A percentile compares a stretch with the other conserved stretches of the same genome.
Conservation (phyloP, 2,113 vertebrate genomes). For the Protomyctophum bolini region DNA sequence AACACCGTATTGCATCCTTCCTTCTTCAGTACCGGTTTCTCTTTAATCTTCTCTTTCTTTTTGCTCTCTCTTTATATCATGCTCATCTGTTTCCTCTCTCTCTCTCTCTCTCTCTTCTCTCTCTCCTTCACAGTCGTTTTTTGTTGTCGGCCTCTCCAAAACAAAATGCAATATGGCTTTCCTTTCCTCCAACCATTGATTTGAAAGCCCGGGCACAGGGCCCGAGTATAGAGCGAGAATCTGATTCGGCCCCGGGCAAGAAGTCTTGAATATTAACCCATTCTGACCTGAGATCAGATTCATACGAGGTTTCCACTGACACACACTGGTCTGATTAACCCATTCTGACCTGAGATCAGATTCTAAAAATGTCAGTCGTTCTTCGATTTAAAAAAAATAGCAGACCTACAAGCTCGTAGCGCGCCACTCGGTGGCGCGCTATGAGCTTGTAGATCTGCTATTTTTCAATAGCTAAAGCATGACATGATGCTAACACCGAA, state of each 20-base stretch:
- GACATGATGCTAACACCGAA: too few species aligned
- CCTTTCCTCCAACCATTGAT: conserved; percentile 59
- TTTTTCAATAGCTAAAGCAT: too few species aligned
- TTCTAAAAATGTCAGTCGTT: too few species aligned
- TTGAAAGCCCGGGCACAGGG: conserved; percentile 31
- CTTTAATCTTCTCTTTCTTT: background rate
- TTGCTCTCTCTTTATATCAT: background rate
- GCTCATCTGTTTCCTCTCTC: background rate
- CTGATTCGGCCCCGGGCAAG: conserved; percentile 62
- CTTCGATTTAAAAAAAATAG: too few species aligned
- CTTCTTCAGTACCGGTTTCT: background rate
- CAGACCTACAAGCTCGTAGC: too few species aligned
- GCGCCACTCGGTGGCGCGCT: too few species aligned
- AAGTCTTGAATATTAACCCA: conserved; percentile 67
- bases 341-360: too few species aligned
- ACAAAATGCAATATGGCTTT: conserved; percentile 41
- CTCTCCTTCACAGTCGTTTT: background rate
- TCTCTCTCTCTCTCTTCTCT: background rate
- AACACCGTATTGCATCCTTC: too few species aligned
- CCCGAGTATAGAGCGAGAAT: conserved; percentile 34
- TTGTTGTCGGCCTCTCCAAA: conserved; percentile 9
- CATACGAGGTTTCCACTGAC: too few species aligned
- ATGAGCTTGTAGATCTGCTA: too few species aligned
- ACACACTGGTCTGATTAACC: too few species aligned
- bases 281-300: too few species aligned